Evolutionary conservation across 1,140 invertebrate species (phyloP), one percentile per base, ranked within the genome.

Genomic region (Pygmarrhopalites habei): DNA sequence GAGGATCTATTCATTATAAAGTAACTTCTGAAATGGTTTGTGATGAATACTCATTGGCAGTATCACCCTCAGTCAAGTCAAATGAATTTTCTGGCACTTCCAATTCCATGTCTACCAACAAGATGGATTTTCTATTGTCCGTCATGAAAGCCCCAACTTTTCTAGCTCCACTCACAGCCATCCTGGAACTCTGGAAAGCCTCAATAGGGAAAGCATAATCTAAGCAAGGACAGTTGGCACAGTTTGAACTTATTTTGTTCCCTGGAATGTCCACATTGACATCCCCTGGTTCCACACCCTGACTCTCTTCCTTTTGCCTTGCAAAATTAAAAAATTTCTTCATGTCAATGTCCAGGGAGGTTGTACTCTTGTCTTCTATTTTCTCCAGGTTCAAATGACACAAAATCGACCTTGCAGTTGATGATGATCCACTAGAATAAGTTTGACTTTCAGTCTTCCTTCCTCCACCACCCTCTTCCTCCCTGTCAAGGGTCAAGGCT

Each of bases 81-180:
- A 7, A 55, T 28, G 51, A 55, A 55, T 55, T 55, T 28, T 55
- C 51, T 5, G 17, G 17, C 5, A 26, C 26, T 10, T 63, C 61
- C 1, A 39, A 44, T 79, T 95, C 92, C 83, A 93, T 94, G 75
- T 95, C 90, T 72, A 90, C 89, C 35, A 95, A 79, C 63, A 88
- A 79, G 44, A 95, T 86, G 74, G 90, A 89, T 58, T 88, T 81
- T 62, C 79, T 78, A 68, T 83, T 89, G 71, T 88, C 85, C 19
- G 87, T 88, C 14, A 95, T 76, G 59, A 95, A 83, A 47, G 92
- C 88, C 12, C 90, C 86, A 25, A 95, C 89, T 79, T 93, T 92
- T 41, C 92, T 79, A 14, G 84, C 82, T 0, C 92, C 90, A 62
- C 90, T 94, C 0, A 95, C 90, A 5, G 90, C 86, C 19, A 64